Base-by-base conservation (phyloP, 1,140 invertebrate species). In the Brachionus asplanchnoidis region DNA sequence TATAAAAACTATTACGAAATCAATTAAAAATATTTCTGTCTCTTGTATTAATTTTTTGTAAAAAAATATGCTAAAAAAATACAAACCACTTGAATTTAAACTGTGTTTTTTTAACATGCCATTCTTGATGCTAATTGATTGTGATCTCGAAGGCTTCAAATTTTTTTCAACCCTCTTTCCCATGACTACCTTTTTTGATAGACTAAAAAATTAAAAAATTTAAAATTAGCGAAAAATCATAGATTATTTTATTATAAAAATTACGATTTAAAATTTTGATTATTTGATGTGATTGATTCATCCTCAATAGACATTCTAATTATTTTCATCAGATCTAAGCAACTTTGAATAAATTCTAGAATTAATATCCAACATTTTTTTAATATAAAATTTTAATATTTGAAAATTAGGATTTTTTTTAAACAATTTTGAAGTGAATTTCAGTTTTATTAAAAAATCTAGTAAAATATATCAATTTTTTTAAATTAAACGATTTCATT, bases 181-280 rank as follows among this genome's bases (percentile, higher is more conserved):
- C 40, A 77, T 36, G 0, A 50, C 17, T 14, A 77, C 42, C 28
- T 77, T 77, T 32, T 77, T 77, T 11, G 73, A 77, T 1, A 77
- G 20, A 9, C 73, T 77, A 14, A 28, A 20, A 28, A 65, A 23
- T 26, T 28, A n/a, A 14, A 60, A 28, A 28, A 28, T 28, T 0
- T 7, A 36, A 36, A 36, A 7, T 36, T 36, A 7, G 1, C 26
- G 26, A 28, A 28, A 36, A 36, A 36, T 36, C 32, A 36, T 1
- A 65, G 17, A 65, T 65, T 5, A 65, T 68, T 26, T 14, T 11
- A 26, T 3, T 9, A 14, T 26, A 14, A 68, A 28, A 32, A 26
- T 73, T 73, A 75, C 70, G 4, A 44, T 75, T 75, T 75, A 42
- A 75, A 75, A 75, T 75, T 75, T 75, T 75, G 70, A 28, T 12